Percentiles rank a stretch among this genome's conserved stretches.
Evolutionary conservation across 2,888 invertebrate species (phyloP).

Genomic region (Dasysyrphus albostriatus): DNA sequence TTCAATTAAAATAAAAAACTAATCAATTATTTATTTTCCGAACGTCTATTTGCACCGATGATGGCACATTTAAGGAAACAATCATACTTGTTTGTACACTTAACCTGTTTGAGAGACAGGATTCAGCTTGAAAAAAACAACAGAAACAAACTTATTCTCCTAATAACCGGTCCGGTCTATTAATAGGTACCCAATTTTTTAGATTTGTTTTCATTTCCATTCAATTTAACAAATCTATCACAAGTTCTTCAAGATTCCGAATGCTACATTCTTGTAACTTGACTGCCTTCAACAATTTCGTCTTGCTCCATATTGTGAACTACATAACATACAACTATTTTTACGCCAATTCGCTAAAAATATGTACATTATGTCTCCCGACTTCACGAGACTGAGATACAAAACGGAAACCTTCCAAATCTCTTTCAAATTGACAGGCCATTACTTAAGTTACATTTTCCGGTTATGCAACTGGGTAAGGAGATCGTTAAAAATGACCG

Average conservation of each 20-base stretch:
- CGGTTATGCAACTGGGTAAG: constrained; percentile 51
- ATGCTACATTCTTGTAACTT: constrained; percentile 12
- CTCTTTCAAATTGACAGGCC: constrained; percentile 51
- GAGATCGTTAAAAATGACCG: constrained; percentile 26
- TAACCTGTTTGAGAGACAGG: too few relatives aligned
- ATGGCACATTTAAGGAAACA: too few relatives aligned
- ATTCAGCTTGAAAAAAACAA: too few relatives aligned
- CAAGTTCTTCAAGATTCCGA: constrained; percentile 19
- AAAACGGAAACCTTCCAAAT: constrained; percentile 62
- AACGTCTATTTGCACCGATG: too few relatives aligned
- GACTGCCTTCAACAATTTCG: constrained; percentile 25
- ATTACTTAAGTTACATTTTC: constrained; percentile 50
- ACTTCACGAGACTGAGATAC: neutral
- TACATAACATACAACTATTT: neutral
- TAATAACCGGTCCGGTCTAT: too few relatives aligned
- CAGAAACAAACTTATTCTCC: too few relatives aligned
- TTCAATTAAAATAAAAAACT: too few relatives aligned
- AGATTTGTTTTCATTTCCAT: too few relatives aligned
- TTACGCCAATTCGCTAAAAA: neutral
- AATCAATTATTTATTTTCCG: too few relatives aligned
- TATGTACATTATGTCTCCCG: neutral
- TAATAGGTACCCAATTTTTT: too few relatives aligned
- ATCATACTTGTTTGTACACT: too few relatives aligned
- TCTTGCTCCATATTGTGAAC: constrained; percentile 4
- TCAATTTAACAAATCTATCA: neutral